Conservation (phyloP, 2,888 invertebrate species). For the Pammene fasciana region DNA sequence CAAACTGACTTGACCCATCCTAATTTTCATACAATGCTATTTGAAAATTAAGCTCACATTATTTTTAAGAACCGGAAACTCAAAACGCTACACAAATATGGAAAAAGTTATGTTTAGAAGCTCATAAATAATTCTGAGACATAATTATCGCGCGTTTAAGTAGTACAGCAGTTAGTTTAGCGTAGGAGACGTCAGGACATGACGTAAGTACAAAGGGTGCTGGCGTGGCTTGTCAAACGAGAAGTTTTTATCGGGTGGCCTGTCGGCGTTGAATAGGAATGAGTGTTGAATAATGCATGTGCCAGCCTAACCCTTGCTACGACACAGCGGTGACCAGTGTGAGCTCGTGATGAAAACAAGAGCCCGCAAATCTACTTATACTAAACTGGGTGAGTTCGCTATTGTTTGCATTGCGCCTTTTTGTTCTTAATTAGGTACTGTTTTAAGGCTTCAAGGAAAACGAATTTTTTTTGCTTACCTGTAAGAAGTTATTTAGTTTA, state of each 20-base stretch:
- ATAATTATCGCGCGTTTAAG: constrained; percentile 45
- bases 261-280: constrained; percentile 82
- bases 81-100: constrained; percentile 36
- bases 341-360: constrained; percentile 33
- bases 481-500: too few species aligned
- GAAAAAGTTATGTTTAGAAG: constrained; percentile 42
- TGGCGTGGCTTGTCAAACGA: constrained; percentile 81
- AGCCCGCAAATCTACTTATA: constrained; percentile 21
- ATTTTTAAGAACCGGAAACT: constrained; percentile 28
- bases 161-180: constrained; percentile 52
- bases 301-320: constrained; percentile 55
- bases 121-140: constrained; percentile 54
- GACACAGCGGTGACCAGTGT: constrained; percentile 66
- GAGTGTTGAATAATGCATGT: constrained; percentile 81
- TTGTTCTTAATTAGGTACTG: not conserved
- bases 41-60: constrained; percentile 9
- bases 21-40: constrained; percentile 30
- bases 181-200: constrained; percentile 57
- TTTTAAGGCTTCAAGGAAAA: too few species aligned
- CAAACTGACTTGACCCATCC: constrained; percentile 42
- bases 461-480: too few species aligned
- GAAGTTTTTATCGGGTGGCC: constrained; percentile 81
- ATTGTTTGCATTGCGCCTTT: constrained; percentile 19
- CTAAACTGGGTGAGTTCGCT: not conserved
- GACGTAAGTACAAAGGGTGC: constrained; percentile 80